These are phyloP conservation scores for Lethenteron camtschaticum DNA, from an alignment of 2,113 vertebrate genomes.

Conservation along the genomic window DNA sequence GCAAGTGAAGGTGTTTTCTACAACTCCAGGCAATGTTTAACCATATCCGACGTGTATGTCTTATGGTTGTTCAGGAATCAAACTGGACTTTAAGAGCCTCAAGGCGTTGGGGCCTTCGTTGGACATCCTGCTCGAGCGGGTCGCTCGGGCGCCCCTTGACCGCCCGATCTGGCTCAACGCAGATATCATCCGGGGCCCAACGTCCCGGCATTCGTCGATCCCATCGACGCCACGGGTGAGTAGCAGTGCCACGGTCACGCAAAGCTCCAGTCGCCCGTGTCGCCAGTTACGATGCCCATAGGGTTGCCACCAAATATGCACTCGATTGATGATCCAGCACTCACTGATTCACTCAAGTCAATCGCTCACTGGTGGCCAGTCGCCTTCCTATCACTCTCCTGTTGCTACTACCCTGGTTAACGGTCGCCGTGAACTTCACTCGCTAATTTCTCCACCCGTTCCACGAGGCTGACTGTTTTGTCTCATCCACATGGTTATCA, in stretches of 20 bases:
- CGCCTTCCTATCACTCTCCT: background rate
- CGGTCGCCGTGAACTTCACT: no score
- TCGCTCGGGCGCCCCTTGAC: conserved; percentile 16
- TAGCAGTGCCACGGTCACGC: background rate
- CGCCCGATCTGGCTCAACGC: conserved; percentile 36
- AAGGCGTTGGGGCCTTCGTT: conserved; percentile 23
- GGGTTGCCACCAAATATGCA: no score
- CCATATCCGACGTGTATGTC: background rate
- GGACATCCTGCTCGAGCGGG: conserved; percentile 20
- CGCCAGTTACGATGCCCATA: no score
- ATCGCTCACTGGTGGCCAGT: background rate
- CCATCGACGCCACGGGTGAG: conserved; percentile 26
- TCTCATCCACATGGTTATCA: no score
- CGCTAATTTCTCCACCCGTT: no score
- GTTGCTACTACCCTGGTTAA: background rate
- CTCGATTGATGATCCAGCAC: no score
- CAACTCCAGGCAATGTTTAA: no score
- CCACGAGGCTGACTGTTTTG: no score
- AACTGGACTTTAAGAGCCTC: conserved; percentile 40
- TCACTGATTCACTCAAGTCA: no score
- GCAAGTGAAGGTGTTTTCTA: no score
- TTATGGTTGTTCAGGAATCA: conserved; percentile 23
- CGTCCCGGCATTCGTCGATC: conserved; percentile 19
- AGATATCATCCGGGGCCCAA: conserved; percentile 34
- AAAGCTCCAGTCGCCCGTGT: no score